phyloP scores from a whole-genome alignment of 1,140 invertebrate genomes.

The Drusus annulatus region DNA sequence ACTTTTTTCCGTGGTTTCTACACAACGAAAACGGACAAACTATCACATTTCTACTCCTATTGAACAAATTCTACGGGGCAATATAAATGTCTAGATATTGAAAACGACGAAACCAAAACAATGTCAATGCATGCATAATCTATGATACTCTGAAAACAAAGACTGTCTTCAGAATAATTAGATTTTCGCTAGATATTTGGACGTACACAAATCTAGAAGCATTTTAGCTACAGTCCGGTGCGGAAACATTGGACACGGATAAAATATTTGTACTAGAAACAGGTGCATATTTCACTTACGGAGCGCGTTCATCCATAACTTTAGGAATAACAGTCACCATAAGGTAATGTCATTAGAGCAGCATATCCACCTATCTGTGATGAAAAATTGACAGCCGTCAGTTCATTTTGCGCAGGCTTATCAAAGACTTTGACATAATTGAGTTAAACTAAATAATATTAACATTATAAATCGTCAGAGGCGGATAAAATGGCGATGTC shows the following conservation, averaged over 20 bases:
- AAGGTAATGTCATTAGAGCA: slow-evolving; percentile 51
- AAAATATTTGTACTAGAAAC: slow-evolving; percentile 34
- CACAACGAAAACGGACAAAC: too few species aligned
- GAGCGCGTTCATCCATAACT: slow-evolving; percentile 59
- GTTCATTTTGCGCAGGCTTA: slow-evolving; percentile 22
- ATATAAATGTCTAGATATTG: too few species aligned
- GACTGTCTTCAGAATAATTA: background rate
- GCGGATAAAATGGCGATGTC: slow-evolving; percentile 50
- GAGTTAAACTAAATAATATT: slow-evolving; percentile 38
- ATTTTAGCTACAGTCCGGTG: slow-evolving; percentile 4
- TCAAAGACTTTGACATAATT: slow-evolving; percentile 13
- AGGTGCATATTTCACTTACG: slow-evolving; percentile 56
- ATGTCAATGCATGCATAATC: slow-evolving; percentile 15
- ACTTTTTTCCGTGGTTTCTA: too few species aligned
- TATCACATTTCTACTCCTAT: too few species aligned
- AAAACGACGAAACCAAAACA: slow-evolving; percentile 11
- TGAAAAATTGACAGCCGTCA: slow-evolving; percentile 44
- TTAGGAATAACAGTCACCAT: slow-evolving; percentile 55
- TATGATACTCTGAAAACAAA: slow-evolving; percentile 10
- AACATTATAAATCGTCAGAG: slow-evolving; percentile 34
- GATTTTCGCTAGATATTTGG: background rate
- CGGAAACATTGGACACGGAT: slow-evolving; percentile 3
- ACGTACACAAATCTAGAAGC: slow-evolving; percentile 10
- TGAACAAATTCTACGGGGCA: too few species aligned
- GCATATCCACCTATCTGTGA: slow-evolving; percentile 46